phyloP scores from a whole-genome alignment of 2,113 vertebrate species.

The Heteronetta atricapilla region DNA sequence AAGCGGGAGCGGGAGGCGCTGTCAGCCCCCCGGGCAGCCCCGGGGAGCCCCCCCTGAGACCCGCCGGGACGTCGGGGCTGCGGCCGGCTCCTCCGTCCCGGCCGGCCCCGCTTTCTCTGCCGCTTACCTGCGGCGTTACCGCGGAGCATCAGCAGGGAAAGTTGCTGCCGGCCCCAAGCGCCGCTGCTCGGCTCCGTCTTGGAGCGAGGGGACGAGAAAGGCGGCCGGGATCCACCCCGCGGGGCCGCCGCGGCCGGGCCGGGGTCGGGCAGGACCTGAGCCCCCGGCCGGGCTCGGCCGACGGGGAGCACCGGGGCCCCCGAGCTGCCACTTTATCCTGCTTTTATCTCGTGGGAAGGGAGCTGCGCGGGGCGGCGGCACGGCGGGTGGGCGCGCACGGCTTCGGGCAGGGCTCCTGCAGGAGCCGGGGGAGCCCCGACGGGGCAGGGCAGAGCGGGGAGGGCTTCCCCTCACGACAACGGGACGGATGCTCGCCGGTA shows the following conservation, averaged over 20 bases:
- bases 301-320: too few relatives aligned
- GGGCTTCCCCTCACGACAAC: background rate
- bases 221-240: background rate
- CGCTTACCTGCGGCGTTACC: background rate
- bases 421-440: background rate
- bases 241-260: background rate
- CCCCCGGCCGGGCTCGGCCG: too few relatives aligned
- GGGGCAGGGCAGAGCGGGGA: background rate
- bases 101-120: background rate
- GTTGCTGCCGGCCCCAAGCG: background rate
- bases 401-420: background rate
- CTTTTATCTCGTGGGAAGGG: background rate
- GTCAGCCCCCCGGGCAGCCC: constrained; percentile 14
- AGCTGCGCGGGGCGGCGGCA: background rate
- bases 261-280: background rate
- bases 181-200: background rate
- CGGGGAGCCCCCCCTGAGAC: background rate
- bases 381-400: background rate
- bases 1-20: constrained; percentile 80
- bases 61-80: background rate
- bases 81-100: background rate
- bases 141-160: background rate
- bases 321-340: background rate
- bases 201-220: background rate
- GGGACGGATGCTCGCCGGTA: background rate